Evolutionary conservation across 2,797 vertebrate genomes (phyloP).

Genomic region (Fringilla coelebs): DNA sequence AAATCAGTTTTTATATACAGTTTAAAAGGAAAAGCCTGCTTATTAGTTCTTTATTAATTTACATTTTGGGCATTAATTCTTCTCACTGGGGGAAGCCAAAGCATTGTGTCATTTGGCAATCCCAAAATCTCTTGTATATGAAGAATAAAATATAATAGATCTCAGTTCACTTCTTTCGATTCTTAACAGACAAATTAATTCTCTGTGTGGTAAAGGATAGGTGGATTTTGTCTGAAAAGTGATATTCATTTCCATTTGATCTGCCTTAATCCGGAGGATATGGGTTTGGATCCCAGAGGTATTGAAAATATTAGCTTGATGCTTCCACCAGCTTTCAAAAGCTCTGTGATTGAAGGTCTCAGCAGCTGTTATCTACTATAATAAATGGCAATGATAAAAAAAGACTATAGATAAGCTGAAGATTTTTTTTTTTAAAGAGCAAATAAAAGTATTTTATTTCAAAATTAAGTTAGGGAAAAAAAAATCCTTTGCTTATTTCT

Average conservation of each 20-base stretch:
- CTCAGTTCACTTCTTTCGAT: neutral
- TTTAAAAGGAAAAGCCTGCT: neutral
- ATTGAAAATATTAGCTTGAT: slow-evolving; percentile 15
- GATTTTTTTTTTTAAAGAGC: neutral
- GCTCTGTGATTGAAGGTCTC: slow-evolving; percentile 2
- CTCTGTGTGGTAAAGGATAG: neutral
- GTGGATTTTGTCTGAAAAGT: neutral
- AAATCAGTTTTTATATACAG: neutral
- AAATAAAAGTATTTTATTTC: neutral
- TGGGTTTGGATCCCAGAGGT: slow-evolving; percentile 36
- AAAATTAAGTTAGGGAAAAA: neutral
- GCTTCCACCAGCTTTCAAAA: slow-evolving; percentile 21
- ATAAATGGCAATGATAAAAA: slow-evolving; percentile 21
- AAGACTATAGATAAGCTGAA: neutral
- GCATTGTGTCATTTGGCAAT: neutral
- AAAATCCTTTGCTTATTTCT: neutral
- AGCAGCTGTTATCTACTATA: slow-evolving; percentile 47
- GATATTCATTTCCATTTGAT: slow-evolving; percentile 36
- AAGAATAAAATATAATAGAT: neutral
- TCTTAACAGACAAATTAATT: neutral
- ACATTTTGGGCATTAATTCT: neutral
- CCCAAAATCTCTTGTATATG: neutral
- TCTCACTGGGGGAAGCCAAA: neutral
- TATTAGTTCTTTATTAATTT: neutral
- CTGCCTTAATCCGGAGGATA: slow-evolving; percentile 56